Evolutionary conservation across 1,140 invertebrate species (phyloP).

Genomic region (Drosophila lini): DNA sequence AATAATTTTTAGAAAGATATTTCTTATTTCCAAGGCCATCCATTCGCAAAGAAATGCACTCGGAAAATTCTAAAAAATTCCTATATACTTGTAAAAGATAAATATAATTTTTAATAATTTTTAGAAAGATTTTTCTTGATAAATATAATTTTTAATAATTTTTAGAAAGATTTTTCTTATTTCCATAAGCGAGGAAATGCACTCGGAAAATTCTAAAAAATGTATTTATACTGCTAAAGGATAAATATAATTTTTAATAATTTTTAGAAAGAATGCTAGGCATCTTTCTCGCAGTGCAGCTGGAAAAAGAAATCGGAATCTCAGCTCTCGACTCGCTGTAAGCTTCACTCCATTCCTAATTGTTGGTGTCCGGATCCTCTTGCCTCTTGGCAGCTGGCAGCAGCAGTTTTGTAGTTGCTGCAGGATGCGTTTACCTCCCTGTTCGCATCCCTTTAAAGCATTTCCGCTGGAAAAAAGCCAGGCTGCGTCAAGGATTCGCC

Average conservation of each 20-base stretch:
- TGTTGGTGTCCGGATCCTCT: conserved; percentile 5
- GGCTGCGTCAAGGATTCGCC: neutral
- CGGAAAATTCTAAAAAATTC: too few relatives aligned
- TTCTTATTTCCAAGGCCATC: too few relatives aligned
- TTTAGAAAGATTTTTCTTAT: too few relatives aligned
- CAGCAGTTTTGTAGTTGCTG: conserved; percentile 36
- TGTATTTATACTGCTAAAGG: too few relatives aligned
- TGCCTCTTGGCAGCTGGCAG: neutral
- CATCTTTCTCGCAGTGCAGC: conserved; percentile 5
- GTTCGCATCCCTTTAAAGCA: neutral
- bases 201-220: conserved; percentile 11
- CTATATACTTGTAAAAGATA: too few relatives aligned
- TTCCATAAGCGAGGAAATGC: conserved; percentile 37
- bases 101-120: too few relatives aligned
- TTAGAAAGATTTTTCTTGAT: too few relatives aligned
- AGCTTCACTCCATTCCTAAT: neutral
- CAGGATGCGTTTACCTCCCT: neutral
- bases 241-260: neutral
- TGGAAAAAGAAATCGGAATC: conserved; percentile 20
- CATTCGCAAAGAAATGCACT: too few relatives aligned
- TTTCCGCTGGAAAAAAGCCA: conserved; percentile 52
- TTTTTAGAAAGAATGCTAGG: too few relatives aligned
- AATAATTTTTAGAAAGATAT: too few relatives aligned
- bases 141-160: too few relatives aligned
- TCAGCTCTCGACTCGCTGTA: neutral